Evolutionary conservation across 1,140 invertebrate species (phyloP).

Genomic region (Vanessa tameamea): DNA sequence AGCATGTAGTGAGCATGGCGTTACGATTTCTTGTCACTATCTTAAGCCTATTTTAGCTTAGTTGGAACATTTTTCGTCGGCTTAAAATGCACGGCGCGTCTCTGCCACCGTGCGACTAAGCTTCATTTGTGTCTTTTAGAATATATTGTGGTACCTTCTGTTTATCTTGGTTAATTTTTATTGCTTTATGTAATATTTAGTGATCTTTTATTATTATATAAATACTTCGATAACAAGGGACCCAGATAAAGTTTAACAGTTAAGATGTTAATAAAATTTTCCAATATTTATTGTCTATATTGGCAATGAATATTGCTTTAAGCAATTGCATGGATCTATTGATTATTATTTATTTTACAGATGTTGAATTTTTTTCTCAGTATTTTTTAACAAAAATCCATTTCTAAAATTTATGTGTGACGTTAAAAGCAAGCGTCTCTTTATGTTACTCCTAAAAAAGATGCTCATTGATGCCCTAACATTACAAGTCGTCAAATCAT

Average conservation of each 20-base stretch:
- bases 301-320: too few species aligned
- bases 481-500: background rate
- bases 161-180: background rate
- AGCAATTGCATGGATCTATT: too few species aligned
- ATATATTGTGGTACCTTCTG: background rate
- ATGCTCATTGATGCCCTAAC: background rate
- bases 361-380: too few species aligned
- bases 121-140: background rate
- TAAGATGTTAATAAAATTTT: too few species aligned
- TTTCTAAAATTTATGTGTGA: too few species aligned
- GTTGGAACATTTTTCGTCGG: conserved; percentile 22
- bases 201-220: background rate
- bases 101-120: conserved; percentile 16
- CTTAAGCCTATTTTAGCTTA: background rate
- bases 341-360: too few species aligned
- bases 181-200: background rate
- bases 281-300: too few species aligned
- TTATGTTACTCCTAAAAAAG: too few species aligned
- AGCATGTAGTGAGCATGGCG: background rate
- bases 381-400: too few species aligned
- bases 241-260: too few species aligned
- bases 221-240: too few species aligned
- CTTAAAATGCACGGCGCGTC: conserved; percentile 54
- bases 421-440: too few species aligned
- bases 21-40: background rate